Conservation (phyloP, 2,113 vertebrate species). For the Pelvicachromis taeniatus region DNA sequence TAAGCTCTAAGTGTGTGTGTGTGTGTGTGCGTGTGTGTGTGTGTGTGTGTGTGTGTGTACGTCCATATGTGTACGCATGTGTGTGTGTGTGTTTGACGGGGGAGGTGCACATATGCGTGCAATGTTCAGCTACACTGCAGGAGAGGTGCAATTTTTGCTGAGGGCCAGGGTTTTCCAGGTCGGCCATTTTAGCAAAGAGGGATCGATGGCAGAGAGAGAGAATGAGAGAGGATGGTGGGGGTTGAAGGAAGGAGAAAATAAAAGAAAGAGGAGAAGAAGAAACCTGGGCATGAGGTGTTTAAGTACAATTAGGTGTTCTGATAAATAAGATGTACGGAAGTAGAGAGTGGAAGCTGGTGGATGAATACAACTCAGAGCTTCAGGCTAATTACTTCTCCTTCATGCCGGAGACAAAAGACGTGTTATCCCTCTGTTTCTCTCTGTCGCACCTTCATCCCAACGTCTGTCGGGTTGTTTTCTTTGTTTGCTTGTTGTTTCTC, state of each 20-base stretch:
- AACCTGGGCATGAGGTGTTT: not conserved
- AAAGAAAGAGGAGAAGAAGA: not conserved
- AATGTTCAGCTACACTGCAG: conserved; percentile 46
- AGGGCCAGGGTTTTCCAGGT: conserved; percentile 65
- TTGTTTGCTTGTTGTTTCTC: conserved; percentile 28
- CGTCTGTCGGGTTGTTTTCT: conserved; percentile 17
- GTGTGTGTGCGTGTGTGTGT: too few relatives aligned
- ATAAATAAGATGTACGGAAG: not conserved
- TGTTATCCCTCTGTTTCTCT: conserved; percentile 24
- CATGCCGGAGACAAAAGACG: conserved; percentile 46
- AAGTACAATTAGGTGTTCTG: conserved; percentile 20
- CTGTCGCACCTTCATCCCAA: conserved; percentile 30
- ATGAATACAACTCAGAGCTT: conserved; percentile 29
- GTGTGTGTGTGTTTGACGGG: not conserved
- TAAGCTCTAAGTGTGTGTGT: too few relatives aligned
- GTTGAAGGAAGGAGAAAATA: not conserved
- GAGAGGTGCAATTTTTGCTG: conserved; percentile 59
- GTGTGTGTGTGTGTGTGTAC: not conserved
- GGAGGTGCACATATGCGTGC: conserved; percentile 7
- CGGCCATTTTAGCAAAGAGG: conserved; percentile 67
- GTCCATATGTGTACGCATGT: too few relatives aligned
- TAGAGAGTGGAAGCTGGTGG: conserved; percentile 14
- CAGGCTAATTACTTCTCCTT: conserved; percentile 60
- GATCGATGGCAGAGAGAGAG: conserved; percentile 19
- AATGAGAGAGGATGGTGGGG: conserved; percentile 1